Base-by-base conservation (phyloP, 2,888 invertebrate genomes). In the Sceliomorpha sp. region DNA sequence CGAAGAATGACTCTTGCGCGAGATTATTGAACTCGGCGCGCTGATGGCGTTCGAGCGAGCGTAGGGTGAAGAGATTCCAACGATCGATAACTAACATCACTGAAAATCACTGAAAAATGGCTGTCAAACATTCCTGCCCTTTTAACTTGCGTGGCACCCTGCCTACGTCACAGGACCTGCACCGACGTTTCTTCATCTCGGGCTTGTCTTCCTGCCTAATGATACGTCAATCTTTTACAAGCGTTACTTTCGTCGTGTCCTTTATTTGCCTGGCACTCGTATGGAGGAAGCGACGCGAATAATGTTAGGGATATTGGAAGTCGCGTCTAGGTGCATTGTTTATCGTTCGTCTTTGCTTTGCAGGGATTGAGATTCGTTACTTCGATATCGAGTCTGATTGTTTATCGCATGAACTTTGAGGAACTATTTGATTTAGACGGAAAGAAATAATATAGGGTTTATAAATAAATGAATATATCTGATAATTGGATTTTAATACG, bases 101-200 rank as follows among this genome's bases (percentile, higher is more conserved):
- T 83, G 85, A n/a, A n/a, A n/a, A 85, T 86, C 84, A 85, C 82
- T 85, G 86, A 85, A 86, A 86, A 86, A 86, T 86, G 83, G 84
- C 85, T 86, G 86, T 86, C 86, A 86, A 86, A 86, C 81, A 85
- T 84, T 83, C 83, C 81, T 83, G 82, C 82, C 83, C 82, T 84
- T 82, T 85, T 84, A 81, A 84, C 80, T 84, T 78, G 79, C 72
- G 75, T 79, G 72, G 75, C 75, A 78, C 80, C 82, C 81, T 79
- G 78, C 79, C 81, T 80, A 81, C 72, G 67, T 62, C 71, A 73
- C 72, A 69, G 68, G 34, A 44, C 48, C 62, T 44, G 45, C 60
- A 56, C 26, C 6, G 42, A 17, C 42, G 47, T 67, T 58, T 32
- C 60, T 62, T 62, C 51, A 62, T 66, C 62, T 58, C 45, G 56